Evolutionary conservation across 1,140 invertebrate genomes (phyloP), one percentile per base, ranked within the genome.

Genomic region (Drosophila obscura): DNA sequence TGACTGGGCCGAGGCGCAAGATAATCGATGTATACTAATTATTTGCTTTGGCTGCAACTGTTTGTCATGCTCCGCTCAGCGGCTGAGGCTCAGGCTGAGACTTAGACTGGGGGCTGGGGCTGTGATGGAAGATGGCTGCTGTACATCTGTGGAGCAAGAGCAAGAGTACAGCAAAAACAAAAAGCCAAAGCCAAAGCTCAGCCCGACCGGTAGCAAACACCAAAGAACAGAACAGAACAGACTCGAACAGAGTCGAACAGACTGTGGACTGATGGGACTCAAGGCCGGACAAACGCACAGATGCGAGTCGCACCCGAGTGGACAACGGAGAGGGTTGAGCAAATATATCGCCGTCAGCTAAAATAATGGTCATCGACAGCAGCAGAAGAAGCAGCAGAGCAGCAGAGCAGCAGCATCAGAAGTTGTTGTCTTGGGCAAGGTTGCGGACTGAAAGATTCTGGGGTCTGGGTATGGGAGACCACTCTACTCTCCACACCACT

Each of bases 11-110:
- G 66, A 55, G 64, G 76, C 72, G 83, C 72, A 88, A 88, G 83
- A 88, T 88, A 88, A 88, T 88, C 83, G 83, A 88, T 88, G 83
- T 88, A 88, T 88, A 88, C 83, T 88, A 88, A 88, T 88, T 88
- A 88, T 88, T 88, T 88, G 83, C 83, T 83, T 88, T 88, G 83
- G 44, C 83, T 88, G 83, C 83, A 88, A 88, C 83, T 88, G 83
- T 88, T 88, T 88, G 83, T 87, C 82, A 87, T 82, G 83, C 82
- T 79, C 77, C 73, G 61, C 57, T 71, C 55, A 46, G 60, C 61
- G 53, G 45, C 31, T 43, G 55, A 15, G n/a, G 28, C 46, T 56
- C 39, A 35, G 26, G 5, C 26, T 28, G 26, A 5, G 26, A 19
- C 19, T 19, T 19, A 19, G 19, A 19, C 19, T 7, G 5, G 26